Conservation (phyloP, 1,140 invertebrate species). For the Archivesica marissinica region DNA sequence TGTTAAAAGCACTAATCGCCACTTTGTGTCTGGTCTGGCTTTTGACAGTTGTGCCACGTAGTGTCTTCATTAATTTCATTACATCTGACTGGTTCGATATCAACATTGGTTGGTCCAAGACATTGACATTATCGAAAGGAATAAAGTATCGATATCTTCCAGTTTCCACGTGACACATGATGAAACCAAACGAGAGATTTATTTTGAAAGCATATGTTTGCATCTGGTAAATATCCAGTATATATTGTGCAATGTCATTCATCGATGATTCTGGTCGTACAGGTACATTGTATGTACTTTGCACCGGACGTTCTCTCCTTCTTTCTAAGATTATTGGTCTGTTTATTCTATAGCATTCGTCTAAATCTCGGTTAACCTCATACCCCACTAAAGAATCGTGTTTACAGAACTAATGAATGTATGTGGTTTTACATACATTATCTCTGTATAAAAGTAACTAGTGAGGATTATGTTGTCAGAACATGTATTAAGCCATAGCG, state of each 20-base stretch:
- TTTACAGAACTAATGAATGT: too few relatives aligned
- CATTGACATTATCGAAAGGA: constrained; percentile 12
- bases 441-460: too few relatives aligned
- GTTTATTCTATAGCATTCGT: constrained; percentile 1
- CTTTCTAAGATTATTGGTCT: not conserved
- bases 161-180: constrained; percentile 15
- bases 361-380: not conserved
- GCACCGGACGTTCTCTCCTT: constrained; percentile 3
- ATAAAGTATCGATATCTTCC: not conserved
- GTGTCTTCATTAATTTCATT: constrained; percentile 3
- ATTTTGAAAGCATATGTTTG: constrained; percentile 5
- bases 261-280: not conserved
- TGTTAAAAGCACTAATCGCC: constrained; percentile 25
- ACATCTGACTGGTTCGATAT: not conserved
- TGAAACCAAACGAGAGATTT: not conserved
- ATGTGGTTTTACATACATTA: too few relatives aligned
- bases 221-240: not conserved
- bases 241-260: not conserved
- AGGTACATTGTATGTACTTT: constrained; percentile 5
- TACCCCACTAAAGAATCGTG: not conserved
- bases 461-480: too few relatives aligned
- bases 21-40: constrained; percentile 28
- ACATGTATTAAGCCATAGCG: not conserved
- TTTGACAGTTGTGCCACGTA: constrained; percentile 8
- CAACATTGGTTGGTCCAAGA: not conserved